phyloP scores from a whole-genome alignment of 1,140 invertebrate species.

The Drosophila ohnishii region DNA sequence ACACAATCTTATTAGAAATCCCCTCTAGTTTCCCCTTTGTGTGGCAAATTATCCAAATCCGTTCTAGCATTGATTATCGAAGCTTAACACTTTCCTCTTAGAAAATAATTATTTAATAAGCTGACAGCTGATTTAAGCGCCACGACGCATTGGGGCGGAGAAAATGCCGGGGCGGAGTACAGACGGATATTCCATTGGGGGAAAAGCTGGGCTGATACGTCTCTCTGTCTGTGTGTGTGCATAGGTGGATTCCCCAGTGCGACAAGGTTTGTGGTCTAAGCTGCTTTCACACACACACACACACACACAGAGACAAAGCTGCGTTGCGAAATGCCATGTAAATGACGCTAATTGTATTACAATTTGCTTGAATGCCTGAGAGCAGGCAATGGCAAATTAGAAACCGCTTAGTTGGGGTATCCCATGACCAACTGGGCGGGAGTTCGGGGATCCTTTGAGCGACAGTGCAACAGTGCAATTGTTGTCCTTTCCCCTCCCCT shows the following conservation, averaged over 20 bases:
- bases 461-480: constrained; percentile 13
- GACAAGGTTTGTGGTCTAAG: constrained; percentile 59
- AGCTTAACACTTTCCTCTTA: constrained; percentile 15
- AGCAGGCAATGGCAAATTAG: constrained; percentile 73
- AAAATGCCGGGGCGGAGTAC: constrained; percentile 10
- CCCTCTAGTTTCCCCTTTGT: background rate
- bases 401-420: constrained; percentile 74
- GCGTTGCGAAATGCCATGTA: constrained; percentile 61
- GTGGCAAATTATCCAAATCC: constrained; percentile 8
- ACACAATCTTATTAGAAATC: background rate
- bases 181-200: constrained; percentile 1
- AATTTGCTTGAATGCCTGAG: constrained; percentile 78
- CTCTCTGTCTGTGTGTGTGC: background rate
- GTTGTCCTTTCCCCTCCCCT: constrained; percentile 38
- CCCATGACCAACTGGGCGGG: constrained; percentile 36
- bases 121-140: constrained; percentile 75
- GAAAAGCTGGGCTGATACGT: background rate
- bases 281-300: constrained; percentile 32
- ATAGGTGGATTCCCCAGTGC: constrained; percentile 18
- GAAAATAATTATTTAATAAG: constrained; percentile 78
- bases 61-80: constrained; percentile 2
- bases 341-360: constrained; percentile 81
- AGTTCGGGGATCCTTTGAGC: constrained; percentile 17
- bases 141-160: constrained; percentile 26
- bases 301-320: constrained; percentile 14